Evolutionary conservation across 2,888 invertebrate species (phyloP), one percentile per base, ranked within the genome.

Genomic region (Temnothorax unifasciatus): DNA sequence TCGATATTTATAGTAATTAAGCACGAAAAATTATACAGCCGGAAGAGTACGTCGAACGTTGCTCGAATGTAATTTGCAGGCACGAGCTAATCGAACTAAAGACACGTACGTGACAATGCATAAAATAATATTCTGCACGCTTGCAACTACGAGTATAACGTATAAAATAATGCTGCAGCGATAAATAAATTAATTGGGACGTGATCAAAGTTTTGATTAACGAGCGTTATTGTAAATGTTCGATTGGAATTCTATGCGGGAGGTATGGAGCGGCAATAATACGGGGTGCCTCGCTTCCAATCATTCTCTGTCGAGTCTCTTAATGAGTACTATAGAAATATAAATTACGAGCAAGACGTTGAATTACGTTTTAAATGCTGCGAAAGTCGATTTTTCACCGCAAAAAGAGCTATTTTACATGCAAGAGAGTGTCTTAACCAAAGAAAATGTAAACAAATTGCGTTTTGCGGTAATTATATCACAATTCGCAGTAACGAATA

Each of bases 191-290:
- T 81, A 81, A 59, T 81, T 59, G 47, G 47, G 38, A 34, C 57
- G 79, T 57, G 74, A 81, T 74, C 57, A 74, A 81, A 81, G 57
- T 74, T 74, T 59, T 47, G 44, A 59, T 73, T 44, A 73, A 47
- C 74, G 74, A 38, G 38, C 25, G 21, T 74, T 74, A 47, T 74
- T 73, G 79, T 47, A 59, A 76, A 50, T 50, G 44, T 34, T 29
- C 41, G 29, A 69, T 59, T 68, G 73, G 44, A 79, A 77, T 77
- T 77, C 71, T 38, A 44, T 41, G 59, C 13, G 21, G 38, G 8
- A 18, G 38, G 4, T n/a, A 50, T 15, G n/a, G n/a, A 38, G 21
- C n/a, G 25, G 1, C 4, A 57, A 69, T 57, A 57, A 71, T 21
- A 52, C 18, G 6, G 71, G 18, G 15, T 25, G 38, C 38, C 25